Conservation (phyloP, 2,797 vertebrate genomes). For the Hipposideros larvatus region DNA sequence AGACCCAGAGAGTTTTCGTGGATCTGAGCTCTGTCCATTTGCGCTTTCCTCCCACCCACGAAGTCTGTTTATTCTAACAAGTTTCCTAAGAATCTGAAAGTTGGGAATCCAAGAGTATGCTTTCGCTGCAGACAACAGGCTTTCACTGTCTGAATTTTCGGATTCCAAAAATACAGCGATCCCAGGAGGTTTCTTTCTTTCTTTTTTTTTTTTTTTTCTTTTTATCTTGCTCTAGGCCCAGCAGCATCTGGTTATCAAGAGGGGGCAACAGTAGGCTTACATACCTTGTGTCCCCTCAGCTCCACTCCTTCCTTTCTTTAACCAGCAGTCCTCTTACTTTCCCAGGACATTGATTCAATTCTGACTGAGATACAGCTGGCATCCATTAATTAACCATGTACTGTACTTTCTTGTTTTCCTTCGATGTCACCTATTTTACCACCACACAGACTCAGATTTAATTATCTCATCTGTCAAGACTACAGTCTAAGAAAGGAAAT, state of each 20-base stretch:
- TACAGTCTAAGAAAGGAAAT: conserved; percentile 71
- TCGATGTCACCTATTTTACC: conserved; percentile 51
- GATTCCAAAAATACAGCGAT: background rate
- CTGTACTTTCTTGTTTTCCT: conserved; percentile 64
- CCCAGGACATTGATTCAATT: background rate
- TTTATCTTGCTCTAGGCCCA: background rate
- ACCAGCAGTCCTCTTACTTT: background rate
- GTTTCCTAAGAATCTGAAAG: background rate
- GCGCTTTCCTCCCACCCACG: background rate
- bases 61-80: background rate
- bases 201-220: background rate
- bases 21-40: background rate
- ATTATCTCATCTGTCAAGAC: conserved; percentile 79
- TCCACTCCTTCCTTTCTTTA: background rate
- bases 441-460: conserved; percentile 68
- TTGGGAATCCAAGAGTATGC: background rate
- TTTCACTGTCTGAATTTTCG: background rate
- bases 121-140: background rate
- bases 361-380: conserved; percentile 22
- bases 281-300: background rate
- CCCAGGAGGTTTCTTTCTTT: background rate
- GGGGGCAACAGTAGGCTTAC: background rate
- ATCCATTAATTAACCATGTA: conserved; percentile 60
- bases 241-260: background rate
- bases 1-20: background rate